These are phyloP conservation scores for Sicus ferrugineus DNA, from an alignment of 2,888 invertebrate genomes.

Conservation along the genomic window DNA sequence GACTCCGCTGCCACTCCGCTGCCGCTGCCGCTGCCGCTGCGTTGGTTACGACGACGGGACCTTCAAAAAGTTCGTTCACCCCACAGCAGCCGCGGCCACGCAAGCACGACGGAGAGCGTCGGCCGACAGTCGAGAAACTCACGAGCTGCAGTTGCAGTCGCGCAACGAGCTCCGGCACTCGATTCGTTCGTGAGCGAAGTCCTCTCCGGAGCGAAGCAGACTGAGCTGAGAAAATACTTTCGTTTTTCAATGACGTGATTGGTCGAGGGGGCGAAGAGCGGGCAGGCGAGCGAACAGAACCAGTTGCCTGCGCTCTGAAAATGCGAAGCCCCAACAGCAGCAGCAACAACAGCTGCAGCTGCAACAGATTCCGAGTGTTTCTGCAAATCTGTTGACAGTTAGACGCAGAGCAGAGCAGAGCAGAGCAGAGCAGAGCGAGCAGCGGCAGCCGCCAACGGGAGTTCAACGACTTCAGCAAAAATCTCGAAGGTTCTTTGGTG, in stretches of 20 bases:
- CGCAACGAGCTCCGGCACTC: constrained; percentile 28
- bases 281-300: neutral
- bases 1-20: too few species aligned
- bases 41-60: constrained; percentile 46
- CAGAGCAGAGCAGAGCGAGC: neutral
- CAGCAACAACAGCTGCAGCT: constrained; percentile 23
- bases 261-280: constrained; percentile 6
- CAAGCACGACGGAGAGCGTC: neutral
- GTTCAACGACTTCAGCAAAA: constrained; percentile 61
- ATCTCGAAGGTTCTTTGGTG: constrained; percentile 61
- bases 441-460: constrained; percentile 36
- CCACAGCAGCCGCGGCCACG: constrained; percentile 37
- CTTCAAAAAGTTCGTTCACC: constrained; percentile 65
- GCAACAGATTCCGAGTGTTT: constrained; percentile 11
- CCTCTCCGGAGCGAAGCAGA: neutral
- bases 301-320: neutral
- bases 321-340: constrained; percentile 1
- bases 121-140: constrained; percentile 7
- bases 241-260: constrained; percentile 65
- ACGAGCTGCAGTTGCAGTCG: constrained; percentile 23
- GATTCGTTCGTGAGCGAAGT: neutral
- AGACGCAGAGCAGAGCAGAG: neutral
- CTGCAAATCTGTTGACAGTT: constrained; percentile 23
- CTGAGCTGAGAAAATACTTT: constrained; percentile 53
- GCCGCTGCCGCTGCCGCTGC: neutral